Percentiles rank a stretch among this genome's conserved stretches.
phyloP scores from a whole-genome alignment of 2,888 invertebrate species.

The Drosophila paranaensis region DNA sequence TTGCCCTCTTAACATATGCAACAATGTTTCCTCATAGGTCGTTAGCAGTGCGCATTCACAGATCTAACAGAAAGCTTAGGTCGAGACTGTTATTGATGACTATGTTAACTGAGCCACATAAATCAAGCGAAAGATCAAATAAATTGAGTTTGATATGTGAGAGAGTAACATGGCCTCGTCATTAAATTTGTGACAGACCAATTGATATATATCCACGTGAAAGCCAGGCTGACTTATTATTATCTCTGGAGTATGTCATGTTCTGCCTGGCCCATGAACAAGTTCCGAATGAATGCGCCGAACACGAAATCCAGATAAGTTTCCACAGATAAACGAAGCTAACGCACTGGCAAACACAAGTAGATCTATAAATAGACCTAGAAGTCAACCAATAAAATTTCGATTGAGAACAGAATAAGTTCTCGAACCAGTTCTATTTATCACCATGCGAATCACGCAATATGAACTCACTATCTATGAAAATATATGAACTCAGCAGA shows the following conservation, averaged over 20 bases:
- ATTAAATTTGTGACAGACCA: background rate
- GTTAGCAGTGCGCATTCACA: background rate
- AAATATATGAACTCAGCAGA: background rate
- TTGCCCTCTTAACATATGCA: background rate
- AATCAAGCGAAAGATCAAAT: background rate
- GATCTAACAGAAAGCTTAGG: background rate
- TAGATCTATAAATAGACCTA: background rate
- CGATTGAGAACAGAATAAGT: background rate
- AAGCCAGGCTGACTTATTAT: background rate
- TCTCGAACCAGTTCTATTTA: constrained; percentile 29
- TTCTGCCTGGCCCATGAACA: background rate
- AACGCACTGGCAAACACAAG: background rate
- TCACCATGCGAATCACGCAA: constrained; percentile 12
- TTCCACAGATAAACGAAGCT: constrained; percentile 1
- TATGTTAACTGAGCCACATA: background rate
- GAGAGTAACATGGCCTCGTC: background rate
- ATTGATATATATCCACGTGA: background rate
- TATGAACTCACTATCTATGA: background rate
- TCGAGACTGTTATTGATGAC: background rate
- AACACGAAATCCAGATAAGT: constrained; percentile 3
- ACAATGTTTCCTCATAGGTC: background rate
- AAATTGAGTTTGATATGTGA: constrained; percentile 9
- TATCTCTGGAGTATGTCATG: background rate
- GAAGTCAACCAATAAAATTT: background rate
- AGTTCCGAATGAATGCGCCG: background rate